phyloP scores from a whole-genome alignment of 2,888 invertebrate species.

The Eutolmus rufibarbis region DNA sequence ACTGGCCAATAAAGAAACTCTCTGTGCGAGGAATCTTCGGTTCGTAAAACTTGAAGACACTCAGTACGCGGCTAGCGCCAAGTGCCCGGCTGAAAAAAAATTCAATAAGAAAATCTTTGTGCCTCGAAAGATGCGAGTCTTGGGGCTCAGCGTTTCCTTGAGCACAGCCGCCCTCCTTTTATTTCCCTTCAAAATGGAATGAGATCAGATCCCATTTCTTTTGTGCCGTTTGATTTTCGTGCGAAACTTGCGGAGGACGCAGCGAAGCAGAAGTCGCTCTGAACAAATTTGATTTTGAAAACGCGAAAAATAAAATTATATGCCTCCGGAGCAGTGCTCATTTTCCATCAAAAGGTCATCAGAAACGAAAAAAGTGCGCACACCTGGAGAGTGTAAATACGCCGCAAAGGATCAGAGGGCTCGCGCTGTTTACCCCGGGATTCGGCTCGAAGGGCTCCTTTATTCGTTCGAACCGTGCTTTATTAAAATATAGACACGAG shows the following conservation, averaged over 20 bases:
- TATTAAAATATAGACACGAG: slow-evolving; percentile 26
- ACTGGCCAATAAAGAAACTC: slow-evolving; percentile 1
- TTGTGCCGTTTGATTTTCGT: neutral
- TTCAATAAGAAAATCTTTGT: neutral
- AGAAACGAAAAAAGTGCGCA: neutral
- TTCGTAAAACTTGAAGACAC: neutral
- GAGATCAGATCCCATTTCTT: neutral
- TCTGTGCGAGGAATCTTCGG: neutral
- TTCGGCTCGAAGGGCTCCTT: neutral
- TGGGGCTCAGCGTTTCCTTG: neutral
- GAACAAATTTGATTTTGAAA: neutral
- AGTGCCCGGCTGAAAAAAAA: neutral
- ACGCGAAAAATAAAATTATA: neutral
- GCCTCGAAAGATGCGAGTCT: neutral
- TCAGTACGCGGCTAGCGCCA: neutral
- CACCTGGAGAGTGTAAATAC: neutral
- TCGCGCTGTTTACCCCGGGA: neutral
- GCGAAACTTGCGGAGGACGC: neutral
- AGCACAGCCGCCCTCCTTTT: neutral
- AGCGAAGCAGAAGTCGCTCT: neutral
- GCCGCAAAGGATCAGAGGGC: neutral
- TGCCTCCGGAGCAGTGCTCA: neutral
- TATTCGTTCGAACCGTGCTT: slow-evolving; percentile 3
- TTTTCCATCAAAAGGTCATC: neutral
- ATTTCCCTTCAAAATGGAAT: neutral